A percentile compares a stretch with the other conserved stretches of the same genome.
phyloP scores from a whole-genome alignment of 2,113 vertebrate genomes.

The Turdus rufiventris region DNA sequence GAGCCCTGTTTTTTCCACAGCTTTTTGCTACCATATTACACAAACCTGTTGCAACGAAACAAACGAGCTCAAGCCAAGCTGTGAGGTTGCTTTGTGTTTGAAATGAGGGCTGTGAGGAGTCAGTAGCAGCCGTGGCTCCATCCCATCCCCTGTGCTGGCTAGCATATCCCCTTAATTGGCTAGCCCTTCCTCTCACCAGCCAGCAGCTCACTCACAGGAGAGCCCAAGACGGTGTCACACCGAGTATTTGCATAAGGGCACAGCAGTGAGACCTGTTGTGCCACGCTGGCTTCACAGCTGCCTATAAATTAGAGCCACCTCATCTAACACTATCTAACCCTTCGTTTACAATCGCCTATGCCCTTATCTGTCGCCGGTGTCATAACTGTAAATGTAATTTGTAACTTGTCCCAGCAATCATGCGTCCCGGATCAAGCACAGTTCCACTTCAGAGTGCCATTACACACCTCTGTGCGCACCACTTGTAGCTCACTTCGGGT shows the following conservation, averaged over 20 bases:
- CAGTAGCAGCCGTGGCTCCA: fast-evolving
- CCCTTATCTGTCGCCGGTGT: not conserved
- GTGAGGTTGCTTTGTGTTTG: too few species aligned
- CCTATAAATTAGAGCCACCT: not conserved
- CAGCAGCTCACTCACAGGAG: not conserved
- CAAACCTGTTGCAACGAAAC: not conserved
- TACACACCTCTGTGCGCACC: fast-evolving
- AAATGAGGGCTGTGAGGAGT: not conserved
- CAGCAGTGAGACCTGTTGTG: fast-evolving
- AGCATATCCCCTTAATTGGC: fast-evolving
- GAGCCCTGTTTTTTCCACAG: not conserved
- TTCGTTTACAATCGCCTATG: not conserved
- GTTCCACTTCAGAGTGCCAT: not conserved
- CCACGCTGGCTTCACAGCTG: not conserved
- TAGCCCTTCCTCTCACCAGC: not conserved
- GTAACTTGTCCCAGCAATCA: not conserved
- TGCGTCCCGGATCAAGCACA: not conserved
- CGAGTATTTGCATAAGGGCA: fast-evolving
- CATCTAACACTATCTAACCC: not conserved
- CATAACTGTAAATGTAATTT: not conserved
- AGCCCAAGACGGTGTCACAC: fast-evolving
- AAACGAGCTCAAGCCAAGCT: not conserved
- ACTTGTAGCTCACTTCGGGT: not conserved
- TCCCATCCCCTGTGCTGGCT: not conserved
- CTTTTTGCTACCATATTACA: not conserved